Evolutionary conservation across 1,140 invertebrate species (phyloP).

Genomic region (Zaprionus inermis): DNA sequence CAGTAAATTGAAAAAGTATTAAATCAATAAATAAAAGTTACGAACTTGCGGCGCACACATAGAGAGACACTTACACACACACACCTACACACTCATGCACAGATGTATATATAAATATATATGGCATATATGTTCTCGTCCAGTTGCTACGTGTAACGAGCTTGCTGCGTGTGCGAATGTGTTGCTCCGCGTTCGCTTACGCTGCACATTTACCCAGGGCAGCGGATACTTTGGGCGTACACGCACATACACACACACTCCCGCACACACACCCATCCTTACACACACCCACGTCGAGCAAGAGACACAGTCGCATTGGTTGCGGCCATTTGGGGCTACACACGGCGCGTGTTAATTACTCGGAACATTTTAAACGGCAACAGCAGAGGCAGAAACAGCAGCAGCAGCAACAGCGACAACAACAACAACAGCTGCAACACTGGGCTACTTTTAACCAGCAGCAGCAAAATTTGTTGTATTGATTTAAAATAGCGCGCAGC

Average conservation of each 20-base stretch:
- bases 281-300: background rate
- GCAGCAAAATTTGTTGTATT: slow-evolving; percentile 78
- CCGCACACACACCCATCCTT: background rate
- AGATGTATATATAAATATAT: background rate
- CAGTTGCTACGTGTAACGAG: slow-evolving; percentile 9
- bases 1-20: slow-evolving; percentile 82
- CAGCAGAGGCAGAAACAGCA: slow-evolving; percentile 21
- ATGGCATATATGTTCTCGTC: background rate
- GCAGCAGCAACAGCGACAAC: slow-evolving; percentile 12
- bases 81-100: slow-evolving; percentile 16
- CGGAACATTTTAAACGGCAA: slow-evolving; percentile 78
- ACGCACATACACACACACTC: slow-evolving; percentile 11
- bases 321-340: slow-evolving; percentile 75
- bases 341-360: slow-evolving; percentile 79
- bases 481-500: slow-evolving; percentile 64
- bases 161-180: slow-evolving; percentile 26
- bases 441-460: slow-evolving; percentile 42
- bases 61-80: slow-evolving; percentile 20
- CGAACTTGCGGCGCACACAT: slow-evolving; percentile 40
- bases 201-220: slow-evolving; percentile 65
- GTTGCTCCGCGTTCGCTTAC: slow-evolving; percentile 55
- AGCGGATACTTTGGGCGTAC: slow-evolving; percentile 1
- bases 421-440: slow-evolving; percentile 44
- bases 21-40: slow-evolving; percentile 82
- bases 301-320: slow-evolving; percentile 5